Conservation (phyloP, 2,113 vertebrate genomes). For the Vidua chalybeata region DNA sequence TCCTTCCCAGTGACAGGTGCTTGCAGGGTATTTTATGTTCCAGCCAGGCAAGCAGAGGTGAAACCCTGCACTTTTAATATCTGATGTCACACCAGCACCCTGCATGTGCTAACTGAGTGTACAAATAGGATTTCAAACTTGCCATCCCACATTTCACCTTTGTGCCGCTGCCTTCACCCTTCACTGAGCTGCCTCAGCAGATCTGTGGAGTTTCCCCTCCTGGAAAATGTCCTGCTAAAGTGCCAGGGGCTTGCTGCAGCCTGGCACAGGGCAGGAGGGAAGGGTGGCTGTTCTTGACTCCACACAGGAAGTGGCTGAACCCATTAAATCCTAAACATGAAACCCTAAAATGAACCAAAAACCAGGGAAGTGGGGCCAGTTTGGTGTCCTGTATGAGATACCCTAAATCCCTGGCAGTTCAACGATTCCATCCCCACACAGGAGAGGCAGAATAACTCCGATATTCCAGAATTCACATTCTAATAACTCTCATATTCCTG, state of each 20-base stretch:
- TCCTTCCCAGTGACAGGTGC: neutral
- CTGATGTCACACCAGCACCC: neutral
- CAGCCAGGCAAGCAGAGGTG: neutral
- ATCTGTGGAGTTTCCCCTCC: neutral
- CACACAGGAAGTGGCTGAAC: neutral
- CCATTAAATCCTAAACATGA: accelerated
- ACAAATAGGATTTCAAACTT: neutral
- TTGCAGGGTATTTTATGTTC: neutral
- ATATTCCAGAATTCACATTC: neutral
- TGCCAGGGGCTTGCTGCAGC: neutral
- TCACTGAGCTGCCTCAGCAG: neutral
- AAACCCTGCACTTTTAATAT: neutral
- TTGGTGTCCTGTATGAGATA: accelerated
- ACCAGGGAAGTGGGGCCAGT: neutral
- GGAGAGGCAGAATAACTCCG: neutral
- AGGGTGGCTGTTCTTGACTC: neutral
- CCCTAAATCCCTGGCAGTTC: neutral
- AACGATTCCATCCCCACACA: neutral
- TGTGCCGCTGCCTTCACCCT: neutral
- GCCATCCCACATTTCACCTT: neutral
- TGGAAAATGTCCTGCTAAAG: neutral
- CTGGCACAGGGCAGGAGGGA: neutral
- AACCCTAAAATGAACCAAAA: accelerated
- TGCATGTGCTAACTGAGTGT: accelerated
- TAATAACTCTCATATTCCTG: neutral